Percentiles rank a stretch among this genome's conserved stretches.
phyloP scores from a whole-genome alignment of 2,888 invertebrate genomes.

The Lasioglossum leucozonium region DNA sequence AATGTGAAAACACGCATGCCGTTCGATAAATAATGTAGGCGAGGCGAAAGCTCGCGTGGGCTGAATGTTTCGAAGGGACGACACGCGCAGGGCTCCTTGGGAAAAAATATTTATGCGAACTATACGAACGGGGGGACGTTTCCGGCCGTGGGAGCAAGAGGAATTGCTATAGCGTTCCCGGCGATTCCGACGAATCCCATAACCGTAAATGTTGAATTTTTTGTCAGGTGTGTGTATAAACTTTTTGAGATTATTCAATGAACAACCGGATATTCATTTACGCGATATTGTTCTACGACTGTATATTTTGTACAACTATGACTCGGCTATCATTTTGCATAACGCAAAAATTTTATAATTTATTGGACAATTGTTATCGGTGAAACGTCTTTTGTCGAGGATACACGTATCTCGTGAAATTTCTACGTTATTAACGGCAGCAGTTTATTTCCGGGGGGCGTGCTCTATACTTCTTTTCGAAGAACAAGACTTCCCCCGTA shows the following conservation, averaged over 20 bases:
- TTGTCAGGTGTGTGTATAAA: too few species aligned
- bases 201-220: neutral
- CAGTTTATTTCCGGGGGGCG: neutral
- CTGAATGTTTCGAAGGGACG: neutral
- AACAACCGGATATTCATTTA: too few species aligned
- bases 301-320: neutral
- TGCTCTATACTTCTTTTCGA: neutral
- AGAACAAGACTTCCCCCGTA: neutral
- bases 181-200: neutral
- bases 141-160: neutral
- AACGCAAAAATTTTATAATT: neutral
- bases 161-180: neutral
- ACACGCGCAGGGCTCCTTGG: neutral
- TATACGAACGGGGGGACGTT: neutral
- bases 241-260: too few species aligned
- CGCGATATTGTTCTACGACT: too few species aligned
- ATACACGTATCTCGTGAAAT: neutral
- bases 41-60: neutral
- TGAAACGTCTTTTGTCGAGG: neutral
- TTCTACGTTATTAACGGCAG: neutral
- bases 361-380: neutral
- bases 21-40: slow-evolving; percentile 52
- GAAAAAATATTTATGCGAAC: slow-evolving; percentile 2
- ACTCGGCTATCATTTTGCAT: neutral
- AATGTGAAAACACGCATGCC: slow-evolving; percentile 72